Evolutionary conservation across 2,888 invertebrate genomes (phyloP), one percentile per base, ranked within the genome.

Genomic region (Dryadula phaetusa): DNA sequence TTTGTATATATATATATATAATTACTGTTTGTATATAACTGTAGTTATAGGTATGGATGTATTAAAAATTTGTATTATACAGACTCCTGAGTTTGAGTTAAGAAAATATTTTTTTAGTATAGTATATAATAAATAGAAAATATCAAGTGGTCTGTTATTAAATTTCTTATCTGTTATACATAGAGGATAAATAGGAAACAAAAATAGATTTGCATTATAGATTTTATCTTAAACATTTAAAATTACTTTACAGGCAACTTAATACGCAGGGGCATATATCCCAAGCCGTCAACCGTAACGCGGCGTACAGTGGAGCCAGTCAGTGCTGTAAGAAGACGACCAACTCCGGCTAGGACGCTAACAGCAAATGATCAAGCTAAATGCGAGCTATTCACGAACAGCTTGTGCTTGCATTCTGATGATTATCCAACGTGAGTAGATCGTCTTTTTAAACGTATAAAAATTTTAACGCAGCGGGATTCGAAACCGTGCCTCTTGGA

Each of bases 381-480:
- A 61, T 95, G 96, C 78, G 95, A 95, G 77, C 93, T 95, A 71
- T 96, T 96, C 77, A 95, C 95, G 3, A 95, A 95, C 76, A 95
- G 95, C 2, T 90, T 97, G 76, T 97, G 97, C 80, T 88, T 97
- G 62, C 95, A 95, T 71, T 94, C 95, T 22, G 93, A 94, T 10
- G 95, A 96, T 80, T 97, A 97, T 86, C 97, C 97, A 32, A 94
- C 95, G 96, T 96, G 88, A 94, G 95, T 93, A 18, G 22, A 20
- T 10, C 3, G 8, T 16, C 25, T 46, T 34, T 25, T n/a, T 28
- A 28, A 28, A 4, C 6, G n/a, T n/a, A n/a, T n/a, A n/a, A n/a
- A n/a, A n/a, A n/a, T n/a, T n/a, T n/a, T n/a, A n/a, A n/a, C n/a
- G n/a, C n/a, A n/a, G n/a, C n/a, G n/a, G n/a, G n/a, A n/a, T n/a